Evolutionary conservation across 2,888 invertebrate species (phyloP), one percentile per base, ranked within the genome.

Genomic region (Hanleya hanleyi): DNA sequence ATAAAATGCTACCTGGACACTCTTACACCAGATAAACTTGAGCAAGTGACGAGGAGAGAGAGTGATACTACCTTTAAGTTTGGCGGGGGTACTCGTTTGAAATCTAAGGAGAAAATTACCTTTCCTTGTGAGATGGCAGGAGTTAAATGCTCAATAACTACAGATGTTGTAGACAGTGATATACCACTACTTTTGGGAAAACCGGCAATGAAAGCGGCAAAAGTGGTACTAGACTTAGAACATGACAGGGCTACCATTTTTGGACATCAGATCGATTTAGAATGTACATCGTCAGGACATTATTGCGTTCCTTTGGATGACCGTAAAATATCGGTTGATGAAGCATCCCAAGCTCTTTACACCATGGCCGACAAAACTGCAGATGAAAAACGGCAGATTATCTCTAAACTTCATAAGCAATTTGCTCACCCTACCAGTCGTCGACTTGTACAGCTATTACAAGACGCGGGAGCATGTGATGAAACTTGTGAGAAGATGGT

Each of bases 181-280:
- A 75, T 74, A 36, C 74, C 77, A 9, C 35, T 77, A 7, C 66
- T 77, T 1, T 66, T 77, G 6, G 74, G 71, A 41, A 75, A 76
- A 47, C 38, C 68, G 12, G 70, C 76, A 12, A 70, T 77, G 69
- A 77, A 77, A 41, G 69, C 49, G 57, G 77, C 77, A 15, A 68
- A 57, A 70, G 65, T 77, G 9, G 72, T 74, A 51, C 62, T 79
- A 18, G 79, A 79, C 62, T 47, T 76, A n/a, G 75, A 71, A 37
- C 71, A 76, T 77, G 78, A 80, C 64, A 74, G 69, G 57, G 80
- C 75, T 3, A 65, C 66, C n/a, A 32, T 62, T 33, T 62, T 62
- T 33, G 36, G 32, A 26, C 62, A 41, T 9, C 7, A 32, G 12
- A 33, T 62, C 6, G 62, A 62, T 22, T 32, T 62, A 9, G 6